A percentile compares a stretch with the other conserved stretches of the same genome.
Conservation (phyloP, 2,113 vertebrate species). For the Pandion haliaetus region DNA sequence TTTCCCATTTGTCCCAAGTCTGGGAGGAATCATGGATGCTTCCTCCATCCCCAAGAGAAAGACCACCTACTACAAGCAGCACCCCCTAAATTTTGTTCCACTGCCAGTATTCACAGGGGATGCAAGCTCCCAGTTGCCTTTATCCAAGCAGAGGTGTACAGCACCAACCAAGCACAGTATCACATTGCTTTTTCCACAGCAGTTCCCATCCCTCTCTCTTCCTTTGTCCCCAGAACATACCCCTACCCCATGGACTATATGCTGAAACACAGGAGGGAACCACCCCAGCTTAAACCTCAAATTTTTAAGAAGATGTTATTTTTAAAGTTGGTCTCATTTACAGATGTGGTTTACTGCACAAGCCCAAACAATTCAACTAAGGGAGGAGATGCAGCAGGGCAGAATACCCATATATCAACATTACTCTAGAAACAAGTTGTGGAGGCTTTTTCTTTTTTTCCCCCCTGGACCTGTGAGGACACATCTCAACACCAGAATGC, state of each 20-base stretch:
- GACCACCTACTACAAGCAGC: not conserved
- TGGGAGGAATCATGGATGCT: not conserved
- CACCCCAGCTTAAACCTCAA: not conserved
- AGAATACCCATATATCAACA: not conserved
- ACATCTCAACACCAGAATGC: not conserved
- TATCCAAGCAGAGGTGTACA: not conserved
- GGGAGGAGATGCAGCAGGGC: not conserved
- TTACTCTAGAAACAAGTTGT: not conserved
- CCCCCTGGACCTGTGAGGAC: not conserved
- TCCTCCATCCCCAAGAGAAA: not conserved
- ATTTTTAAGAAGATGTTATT: not conserved
- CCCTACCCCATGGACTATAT: not conserved
- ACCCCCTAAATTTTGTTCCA: not conserved
- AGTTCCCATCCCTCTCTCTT: not conserved
- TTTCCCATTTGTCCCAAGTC: not conserved
- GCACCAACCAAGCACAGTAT: not conserved
- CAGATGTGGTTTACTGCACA: not conserved
- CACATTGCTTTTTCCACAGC: not conserved
- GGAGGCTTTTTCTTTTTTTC: rapidly evolving
- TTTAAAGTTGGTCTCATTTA: not conserved
- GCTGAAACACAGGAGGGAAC: not conserved
- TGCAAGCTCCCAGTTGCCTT: not conserved
- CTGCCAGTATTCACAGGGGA: not conserved
- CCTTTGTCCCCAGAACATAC: not conserved
- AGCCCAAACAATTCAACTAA: not conserved